phyloP scores from a whole-genome alignment of 35 echinoderm and acorn worm genomes.

The Ophioderma brevispina region DNA sequence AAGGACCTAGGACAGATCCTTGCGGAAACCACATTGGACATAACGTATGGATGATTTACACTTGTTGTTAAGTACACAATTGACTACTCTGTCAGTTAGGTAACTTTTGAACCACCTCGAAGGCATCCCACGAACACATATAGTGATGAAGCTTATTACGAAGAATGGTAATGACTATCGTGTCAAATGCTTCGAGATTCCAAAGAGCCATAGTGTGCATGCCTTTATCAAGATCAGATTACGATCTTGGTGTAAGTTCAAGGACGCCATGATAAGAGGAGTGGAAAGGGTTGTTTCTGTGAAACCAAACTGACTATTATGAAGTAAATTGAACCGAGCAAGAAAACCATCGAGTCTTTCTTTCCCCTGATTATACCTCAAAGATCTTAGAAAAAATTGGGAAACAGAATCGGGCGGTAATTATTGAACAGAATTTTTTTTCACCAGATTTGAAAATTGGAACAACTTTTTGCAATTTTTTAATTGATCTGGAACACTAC shows the following conservation, averaged over 20 bases:
- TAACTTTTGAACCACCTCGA: no score
- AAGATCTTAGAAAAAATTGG: background rate
- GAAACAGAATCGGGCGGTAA: background rate
- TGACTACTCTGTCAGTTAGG: no score
- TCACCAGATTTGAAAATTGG: constrained; percentile 27
- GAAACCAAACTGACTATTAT: constrained; percentile 22
- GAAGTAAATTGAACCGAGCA: background rate
- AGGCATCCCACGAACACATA: no score
- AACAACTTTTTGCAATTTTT: constrained; percentile 47
- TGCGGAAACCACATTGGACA: no score
- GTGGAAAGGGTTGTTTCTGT: background rate
- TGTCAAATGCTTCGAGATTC: no score
- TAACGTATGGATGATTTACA: no score
- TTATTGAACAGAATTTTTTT: background rate
- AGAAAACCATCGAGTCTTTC: background rate
- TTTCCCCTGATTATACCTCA: background rate
- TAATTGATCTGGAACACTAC: constrained; percentile 37
- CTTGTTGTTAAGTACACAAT: no score
- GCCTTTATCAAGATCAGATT: constrained; percentile 10
- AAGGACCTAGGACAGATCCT: no score
- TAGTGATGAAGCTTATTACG: no score
- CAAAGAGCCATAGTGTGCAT: no score
- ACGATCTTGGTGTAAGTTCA: background rate
- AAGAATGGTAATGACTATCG: no score
- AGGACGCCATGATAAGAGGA: background rate